Evolutionary conservation across 2,113 vertebrate species (phyloP), one percentile per base, ranked within the genome.

Genomic region (Nettapus auritus): DNA sequence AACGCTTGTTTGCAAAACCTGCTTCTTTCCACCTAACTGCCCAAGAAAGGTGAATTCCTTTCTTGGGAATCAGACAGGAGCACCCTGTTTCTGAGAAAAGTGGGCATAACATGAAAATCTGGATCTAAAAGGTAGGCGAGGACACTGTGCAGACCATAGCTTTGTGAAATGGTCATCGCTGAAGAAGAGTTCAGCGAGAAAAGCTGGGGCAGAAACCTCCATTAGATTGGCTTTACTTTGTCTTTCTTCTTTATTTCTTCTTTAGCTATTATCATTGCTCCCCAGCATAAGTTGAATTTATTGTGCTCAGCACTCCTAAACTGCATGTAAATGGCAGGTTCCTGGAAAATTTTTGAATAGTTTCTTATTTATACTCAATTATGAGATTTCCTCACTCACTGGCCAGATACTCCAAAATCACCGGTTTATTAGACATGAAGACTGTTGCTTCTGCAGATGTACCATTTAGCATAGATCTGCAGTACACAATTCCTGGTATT

Each of bases 321-420:
- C 79, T 83, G 50, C n/a, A 63, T 40, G 46, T 36, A 66, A 82
- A 83, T 67, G 11, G 13, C 29, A 69, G 55, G 36, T 75, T 83
- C 40, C 2, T 93, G 21, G 33, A 46, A 68, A 1, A 36, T 62
- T 80, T 90, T 85, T 5, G 0, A 69, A 63, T 38, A 64, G 31
- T 46, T 91, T 84, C 3, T 2, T 71, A 28, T 33, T 74, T 81
- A 25, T 42, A 53, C 86, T 93, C 40, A 55, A 2, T 48, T 82
- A 4, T 79, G 53, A 69, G 31, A 62, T 84, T 84, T 91, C 34
- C 33, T 88, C 33, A 57, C 8, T 88, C 0, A 0, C 38, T 78
- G 44, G n/a, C n/a, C 53, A 88, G n/a, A 38, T 68, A 13, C 36
- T 93, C 83, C 80, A 86, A 92, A 96, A 89, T 84, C 40, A 40